Base-by-base conservation (phyloP, 2,797 vertebrate species). In the Arrhamphus sclerolepis region DNA sequence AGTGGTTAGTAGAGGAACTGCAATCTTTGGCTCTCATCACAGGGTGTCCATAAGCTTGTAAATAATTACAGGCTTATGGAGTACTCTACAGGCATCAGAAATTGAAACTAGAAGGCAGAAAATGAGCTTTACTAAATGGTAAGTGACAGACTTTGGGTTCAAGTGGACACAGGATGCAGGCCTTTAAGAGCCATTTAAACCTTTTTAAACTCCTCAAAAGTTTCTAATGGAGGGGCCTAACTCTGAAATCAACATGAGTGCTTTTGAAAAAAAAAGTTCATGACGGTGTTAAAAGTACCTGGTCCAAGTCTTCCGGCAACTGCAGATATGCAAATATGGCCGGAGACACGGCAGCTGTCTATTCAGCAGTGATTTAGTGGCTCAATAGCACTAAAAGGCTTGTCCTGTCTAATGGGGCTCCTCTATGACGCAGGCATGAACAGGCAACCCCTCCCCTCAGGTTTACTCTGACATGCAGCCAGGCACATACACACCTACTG, bases 311-410 rank as follows among this genome's bases (percentile, higher is more conserved):
- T 19, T 18, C 17, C 19, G n/a, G 14, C 5, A 7, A 24, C 28
- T 39, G 46, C 26, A 46, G 57, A 60, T 29, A 6, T 60, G 68
- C 59, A 54, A 54, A 59, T 38, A 41, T 62, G 73, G 68, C 70
- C 53, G 21, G 24, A 74, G 73, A 66, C 60, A 69, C 51, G n/a
- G 72, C 66, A 70, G 58, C 76, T 75, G 77, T 84, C 86, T 70
- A 31, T 77, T 87, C 77, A 50, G 75, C 77, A n/a, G 76, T 89
- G 89, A 92, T 92, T 92, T 89, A 91, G 61, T 79, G 76, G 83
- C 82, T 93, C 90, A 90, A 89, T 92, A 91, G 89, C 88, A 87
- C 87, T 91, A 89, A 92, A 88, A 91, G 88, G 89, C 88, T 90
- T 85, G 89, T 90, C 86, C 81, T 65, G 73, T 75, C 84, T 92